Evolutionary conservation across 2,888 invertebrate genomes (phyloP).

Genomic region (Drosophila meridionalis): DNA sequence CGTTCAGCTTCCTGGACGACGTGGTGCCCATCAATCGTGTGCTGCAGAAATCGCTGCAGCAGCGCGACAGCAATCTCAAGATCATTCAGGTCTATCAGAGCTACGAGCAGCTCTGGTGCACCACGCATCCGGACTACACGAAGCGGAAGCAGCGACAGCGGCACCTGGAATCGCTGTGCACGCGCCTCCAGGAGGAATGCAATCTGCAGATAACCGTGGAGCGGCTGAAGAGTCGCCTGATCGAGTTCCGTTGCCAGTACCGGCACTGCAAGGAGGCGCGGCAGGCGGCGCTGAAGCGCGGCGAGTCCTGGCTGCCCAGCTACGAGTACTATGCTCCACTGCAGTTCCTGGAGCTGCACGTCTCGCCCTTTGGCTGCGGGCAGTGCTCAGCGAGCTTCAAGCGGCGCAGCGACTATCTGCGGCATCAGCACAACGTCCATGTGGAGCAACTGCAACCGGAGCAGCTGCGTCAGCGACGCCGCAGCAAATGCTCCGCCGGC

Average conservation of each 20-base stretch:
- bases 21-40: slow-evolving; percentile 63
- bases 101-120: slow-evolving; percentile 79
- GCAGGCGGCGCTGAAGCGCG: slow-evolving; percentile 45
- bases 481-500: slow-evolving; percentile 8
- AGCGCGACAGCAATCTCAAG: slow-evolving; percentile 70
- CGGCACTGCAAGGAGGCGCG: slow-evolving; percentile 73
- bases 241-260: slow-evolving; percentile 77
- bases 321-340: slow-evolving; percentile 75
- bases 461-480: slow-evolving; percentile 11
- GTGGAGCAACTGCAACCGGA: slow-evolving; percentile 27
- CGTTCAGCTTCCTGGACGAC: slow-evolving; percentile 76
- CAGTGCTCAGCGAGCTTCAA: slow-evolving; percentile 68
- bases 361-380: slow-evolving; percentile 75
- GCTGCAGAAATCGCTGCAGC: slow-evolving; percentile 67
- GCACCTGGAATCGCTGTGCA: slow-evolving; percentile 73
- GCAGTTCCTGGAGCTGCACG: slow-evolving; percentile 76
- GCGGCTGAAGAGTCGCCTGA: slow-evolving; percentile 72
- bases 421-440: slow-evolving; percentile 70
- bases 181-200: slow-evolving; percentile 67
- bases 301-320: slow-evolving; percentile 58
- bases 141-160: slow-evolving; percentile 72
- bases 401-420: slow-evolving; percentile 67
- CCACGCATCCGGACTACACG: slow-evolving; percentile 73
- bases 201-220: slow-evolving; percentile 74
- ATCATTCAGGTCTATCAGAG: slow-evolving; percentile 74